Percentiles rank a stretch among this genome's conserved stretches.
phyloP scores from a whole-genome alignment of 2,888 invertebrate species.

The Alcis repandata region DNA sequence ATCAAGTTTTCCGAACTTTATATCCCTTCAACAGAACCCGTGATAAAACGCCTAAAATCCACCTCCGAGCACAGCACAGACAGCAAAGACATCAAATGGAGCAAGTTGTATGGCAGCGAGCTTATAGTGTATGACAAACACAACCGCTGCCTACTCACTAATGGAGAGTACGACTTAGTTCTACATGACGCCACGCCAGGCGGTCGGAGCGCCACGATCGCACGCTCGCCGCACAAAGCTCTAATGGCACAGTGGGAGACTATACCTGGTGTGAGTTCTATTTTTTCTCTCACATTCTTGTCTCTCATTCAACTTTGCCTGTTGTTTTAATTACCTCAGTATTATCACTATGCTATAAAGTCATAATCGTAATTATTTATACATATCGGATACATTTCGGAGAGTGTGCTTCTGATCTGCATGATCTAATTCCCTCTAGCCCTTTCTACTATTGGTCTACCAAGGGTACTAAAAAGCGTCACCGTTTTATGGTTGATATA shows the following conservation, averaged over 20 bases:
- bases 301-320: neutral
- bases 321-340: too few species aligned
- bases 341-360: too few species aligned
- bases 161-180: slow-evolving; percentile 96
- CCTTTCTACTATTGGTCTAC: too few species aligned
- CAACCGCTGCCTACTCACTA: slow-evolving; percentile 93
- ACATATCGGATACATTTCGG: too few species aligned
- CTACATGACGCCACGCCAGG: slow-evolving; percentile 92
- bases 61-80: slow-evolving; percentile 74
- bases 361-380: too few species aligned
- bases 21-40: slow-evolving; percentile 83
- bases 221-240: slow-evolving; percentile 81
- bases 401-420: too few species aligned
- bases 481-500: too few species aligned
- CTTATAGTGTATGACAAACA: slow-evolving; percentile 96
- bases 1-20: neutral
- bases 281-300: neutral
- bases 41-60: slow-evolving; percentile 90
- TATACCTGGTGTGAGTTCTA: slow-evolving; percentile 83
- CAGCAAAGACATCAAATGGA: slow-evolving; percentile 82
- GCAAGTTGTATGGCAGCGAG: slow-evolving; percentile 91
- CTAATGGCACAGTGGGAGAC: slow-evolving; percentile 87
- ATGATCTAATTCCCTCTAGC: too few species aligned
- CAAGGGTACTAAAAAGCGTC: too few species aligned
- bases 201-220: slow-evolving; percentile 79